A percentile compares a stretch with the other conserved stretches of the same genome.
Conservation (phyloP, 2,888 invertebrate genomes). For the Pammene aurita region DNA sequence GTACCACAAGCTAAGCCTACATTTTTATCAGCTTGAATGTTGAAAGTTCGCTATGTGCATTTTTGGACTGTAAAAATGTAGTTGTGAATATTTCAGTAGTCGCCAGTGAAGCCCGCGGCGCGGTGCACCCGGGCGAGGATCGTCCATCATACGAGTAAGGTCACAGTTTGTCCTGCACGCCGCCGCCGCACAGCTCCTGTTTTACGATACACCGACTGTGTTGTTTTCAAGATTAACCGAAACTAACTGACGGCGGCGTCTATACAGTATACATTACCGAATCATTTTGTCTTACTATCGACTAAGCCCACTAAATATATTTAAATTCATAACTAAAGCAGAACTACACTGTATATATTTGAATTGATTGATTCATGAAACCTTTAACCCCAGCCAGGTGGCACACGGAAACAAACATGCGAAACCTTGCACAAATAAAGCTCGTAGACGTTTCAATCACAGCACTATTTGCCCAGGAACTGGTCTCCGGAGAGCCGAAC, state of each 20-base stretch:
- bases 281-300: conserved; percentile 51
- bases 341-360: conserved; percentile 3
- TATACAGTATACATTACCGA: conserved; percentile 57
- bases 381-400: conserved; percentile 30
- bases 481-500: conserved; percentile 79
- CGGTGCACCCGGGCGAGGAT: conserved; percentile 56
- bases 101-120: conserved; percentile 50
- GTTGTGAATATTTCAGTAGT: conserved; percentile 52
- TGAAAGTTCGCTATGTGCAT: not conserved
- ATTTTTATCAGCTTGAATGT: conserved; percentile 1
- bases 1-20: not conserved
- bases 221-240: conserved; percentile 77
- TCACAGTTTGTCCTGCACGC: conserved; percentile 70
- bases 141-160: conserved; percentile 69
- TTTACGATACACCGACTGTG: conserved; percentile 71
- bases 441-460: conserved; percentile 74
- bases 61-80: conserved; percentile 4
- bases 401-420: conserved; percentile 51
- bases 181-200: conserved; percentile 55
- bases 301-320: not conserved
- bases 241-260: conserved; percentile 72
- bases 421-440: conserved; percentile 67
- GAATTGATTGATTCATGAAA: conserved; percentile 25
- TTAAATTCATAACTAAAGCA: not conserved
- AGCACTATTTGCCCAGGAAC: conserved; percentile 75